Conservation (phyloP, 1,140 invertebrate genomes). For the Saccostrea glomerata region DNA sequence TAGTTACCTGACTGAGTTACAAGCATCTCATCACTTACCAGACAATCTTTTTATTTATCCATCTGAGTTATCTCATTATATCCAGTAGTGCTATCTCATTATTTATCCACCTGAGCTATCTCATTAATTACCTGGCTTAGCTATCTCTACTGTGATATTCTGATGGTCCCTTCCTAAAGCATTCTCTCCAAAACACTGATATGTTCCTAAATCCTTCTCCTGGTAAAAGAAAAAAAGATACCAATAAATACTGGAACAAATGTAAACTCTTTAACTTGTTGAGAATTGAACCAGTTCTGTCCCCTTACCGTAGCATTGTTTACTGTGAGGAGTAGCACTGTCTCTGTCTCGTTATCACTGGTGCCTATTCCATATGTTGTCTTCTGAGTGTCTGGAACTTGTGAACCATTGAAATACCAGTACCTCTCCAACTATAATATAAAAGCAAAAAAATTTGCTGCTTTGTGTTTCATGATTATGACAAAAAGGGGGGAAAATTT, state of each 20-base stretch:
- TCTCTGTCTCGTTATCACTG: background rate
- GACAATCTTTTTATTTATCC: too few species aligned
- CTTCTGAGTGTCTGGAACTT: background rate
- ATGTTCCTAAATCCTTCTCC: slow-evolving; percentile 1
- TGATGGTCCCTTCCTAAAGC: background rate
- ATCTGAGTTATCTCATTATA: too few species aligned
- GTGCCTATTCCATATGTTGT: background rate
- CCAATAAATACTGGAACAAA: background rate
- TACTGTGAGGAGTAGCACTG: background rate
- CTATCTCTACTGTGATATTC: slow-evolving; percentile 4
- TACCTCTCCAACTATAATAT: slow-evolving; percentile 16
- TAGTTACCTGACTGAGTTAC: too few species aligned
- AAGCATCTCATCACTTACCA: too few species aligned
- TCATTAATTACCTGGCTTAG: slow-evolving; percentile 5
- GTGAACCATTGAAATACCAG: background rate
- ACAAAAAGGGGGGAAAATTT: too few species aligned
- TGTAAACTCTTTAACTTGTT: background rate
- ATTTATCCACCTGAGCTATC: too few species aligned
- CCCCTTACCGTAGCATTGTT: slow-evolving; percentile 9
- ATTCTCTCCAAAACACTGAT: slow-evolving; percentile 10
- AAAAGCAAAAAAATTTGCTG: background rate
- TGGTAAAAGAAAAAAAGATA: background rate
- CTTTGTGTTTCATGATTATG: too few species aligned
- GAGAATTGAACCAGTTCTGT: background rate
- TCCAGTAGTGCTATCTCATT: too few species aligned